phyloP scores from a whole-genome alignment of 2,113 vertebrate genomes.

The Rhodinocichla rosea region DNA sequence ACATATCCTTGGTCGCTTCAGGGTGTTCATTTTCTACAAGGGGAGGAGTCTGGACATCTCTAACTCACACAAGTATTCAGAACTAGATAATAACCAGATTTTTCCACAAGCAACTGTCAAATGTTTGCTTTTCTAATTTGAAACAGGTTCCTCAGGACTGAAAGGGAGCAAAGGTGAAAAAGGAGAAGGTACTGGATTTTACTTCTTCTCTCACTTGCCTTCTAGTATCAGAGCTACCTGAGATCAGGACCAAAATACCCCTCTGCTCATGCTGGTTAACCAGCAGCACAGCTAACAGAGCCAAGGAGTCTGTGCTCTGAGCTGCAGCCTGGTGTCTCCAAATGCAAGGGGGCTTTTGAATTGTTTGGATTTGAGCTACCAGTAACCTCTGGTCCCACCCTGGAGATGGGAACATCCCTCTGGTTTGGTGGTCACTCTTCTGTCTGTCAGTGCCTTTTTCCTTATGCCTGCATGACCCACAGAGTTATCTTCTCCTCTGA shows the following conservation, averaged over 20 bases:
- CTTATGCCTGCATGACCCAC: neutral
- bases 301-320: rapidly evolving
- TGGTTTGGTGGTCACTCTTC: neutral
- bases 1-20: neutral
- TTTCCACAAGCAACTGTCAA: neutral
- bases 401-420: neutral
- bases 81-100: neutral
- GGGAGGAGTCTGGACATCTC: neutral
- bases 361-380: neutral
- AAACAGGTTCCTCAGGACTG: neutral
- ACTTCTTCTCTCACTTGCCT: neutral
- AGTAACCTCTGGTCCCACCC: neutral
- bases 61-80: neutral
- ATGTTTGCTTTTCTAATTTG: neutral
- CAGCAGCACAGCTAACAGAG: neutral
- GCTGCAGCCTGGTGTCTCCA: neutral
- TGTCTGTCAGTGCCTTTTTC: neutral
- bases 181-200: slow-evolving; percentile 45
- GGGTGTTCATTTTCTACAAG: neutral
- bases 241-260: neutral
- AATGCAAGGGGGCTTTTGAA: neutral
- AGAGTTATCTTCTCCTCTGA: neutral
- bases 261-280: neutral
- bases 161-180: slow-evolving; percentile 62
- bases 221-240: neutral